phyloP scores from a whole-genome alignment of 2,113 vertebrate species.

The Muntiacus reevesi region DNA sequence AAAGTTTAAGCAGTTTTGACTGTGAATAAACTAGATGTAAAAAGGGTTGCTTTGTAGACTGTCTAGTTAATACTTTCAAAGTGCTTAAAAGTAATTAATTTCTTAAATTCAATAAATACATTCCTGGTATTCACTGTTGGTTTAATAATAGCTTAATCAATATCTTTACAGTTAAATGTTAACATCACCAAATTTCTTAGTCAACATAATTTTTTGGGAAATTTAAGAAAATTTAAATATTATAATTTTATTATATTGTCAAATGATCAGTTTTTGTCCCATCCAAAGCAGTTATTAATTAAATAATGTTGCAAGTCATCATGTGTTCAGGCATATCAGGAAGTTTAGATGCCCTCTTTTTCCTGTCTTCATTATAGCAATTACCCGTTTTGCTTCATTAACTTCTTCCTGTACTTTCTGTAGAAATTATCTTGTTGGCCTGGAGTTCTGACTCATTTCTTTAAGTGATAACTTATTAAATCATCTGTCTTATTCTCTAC shows the following conservation, averaged over 20 bases:
- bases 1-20: not conserved
- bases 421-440: slow-evolving; percentile 33
- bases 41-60: not conserved
- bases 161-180: not conserved
- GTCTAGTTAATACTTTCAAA: not conserved
- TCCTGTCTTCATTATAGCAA: not conserved
- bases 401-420: not conserved
- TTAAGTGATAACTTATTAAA: slow-evolving; percentile 28
- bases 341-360: not conserved
- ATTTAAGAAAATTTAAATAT: not conserved
- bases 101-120: not conserved
- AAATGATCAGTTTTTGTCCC: not conserved
- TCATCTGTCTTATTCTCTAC: not conserved
- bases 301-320: not conserved
- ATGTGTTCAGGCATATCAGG: not conserved
- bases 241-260: not conserved
- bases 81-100: not conserved
- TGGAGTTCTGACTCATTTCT: slow-evolving; percentile 27
- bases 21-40: not conserved
- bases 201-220: not conserved
- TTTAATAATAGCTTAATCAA: not conserved
- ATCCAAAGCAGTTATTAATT: not conserved
- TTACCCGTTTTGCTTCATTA: slow-evolving; percentile 51
- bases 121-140: not conserved
- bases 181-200: not conserved